A percentile compares a stretch with the other conserved stretches of the same genome.
These are phyloP conservation scores for Dicranocentrus wangi DNA, from an alignment of 2,888 invertebrate genomes.

Conservation along the genomic window DNA sequence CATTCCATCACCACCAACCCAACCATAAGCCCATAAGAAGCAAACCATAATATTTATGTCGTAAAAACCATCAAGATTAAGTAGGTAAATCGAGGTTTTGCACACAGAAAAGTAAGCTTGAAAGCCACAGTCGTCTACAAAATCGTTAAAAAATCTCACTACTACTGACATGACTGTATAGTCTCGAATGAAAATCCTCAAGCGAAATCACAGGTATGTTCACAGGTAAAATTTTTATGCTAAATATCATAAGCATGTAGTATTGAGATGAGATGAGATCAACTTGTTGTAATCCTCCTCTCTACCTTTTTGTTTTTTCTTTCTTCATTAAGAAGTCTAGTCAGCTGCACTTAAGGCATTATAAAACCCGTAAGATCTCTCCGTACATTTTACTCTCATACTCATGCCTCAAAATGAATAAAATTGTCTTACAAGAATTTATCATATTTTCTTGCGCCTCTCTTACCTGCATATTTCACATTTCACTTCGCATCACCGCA, in stretches of 20 bases:
- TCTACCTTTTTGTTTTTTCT: slow-evolving; percentile 23
- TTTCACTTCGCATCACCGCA: no score
- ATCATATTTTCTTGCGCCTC: background rate
- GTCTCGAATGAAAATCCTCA: no score
- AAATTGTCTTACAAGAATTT: background rate
- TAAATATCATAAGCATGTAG: background rate
- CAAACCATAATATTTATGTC: slow-evolving; percentile 1
- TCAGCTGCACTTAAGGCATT: slow-evolving; percentile 51
- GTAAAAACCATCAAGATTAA: slow-evolving; percentile 21
- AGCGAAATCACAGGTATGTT: no score
- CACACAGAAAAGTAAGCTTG: background rate
- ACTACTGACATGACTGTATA: no score
- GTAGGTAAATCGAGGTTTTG: slow-evolving; percentile 16
- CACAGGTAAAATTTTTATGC: background rate
- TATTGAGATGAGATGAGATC: background rate
- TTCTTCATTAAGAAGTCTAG: slow-evolving; percentile 53
- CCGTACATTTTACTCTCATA: slow-evolving; percentile 28
- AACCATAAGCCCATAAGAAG: background rate
- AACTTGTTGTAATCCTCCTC: background rate
- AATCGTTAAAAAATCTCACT: no score
- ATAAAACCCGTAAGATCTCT: slow-evolving; percentile 55
- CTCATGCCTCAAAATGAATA: slow-evolving; percentile 14
- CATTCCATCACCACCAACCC: background rate
- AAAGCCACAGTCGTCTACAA: slow-evolving; percentile 14
- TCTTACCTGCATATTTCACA: background rate